Percentiles rank a stretch among this genome's conserved stretches.
phyloP scores from a whole-genome alignment of 2,888 invertebrate genomes.

The Galerucella nymphaeae region DNA sequence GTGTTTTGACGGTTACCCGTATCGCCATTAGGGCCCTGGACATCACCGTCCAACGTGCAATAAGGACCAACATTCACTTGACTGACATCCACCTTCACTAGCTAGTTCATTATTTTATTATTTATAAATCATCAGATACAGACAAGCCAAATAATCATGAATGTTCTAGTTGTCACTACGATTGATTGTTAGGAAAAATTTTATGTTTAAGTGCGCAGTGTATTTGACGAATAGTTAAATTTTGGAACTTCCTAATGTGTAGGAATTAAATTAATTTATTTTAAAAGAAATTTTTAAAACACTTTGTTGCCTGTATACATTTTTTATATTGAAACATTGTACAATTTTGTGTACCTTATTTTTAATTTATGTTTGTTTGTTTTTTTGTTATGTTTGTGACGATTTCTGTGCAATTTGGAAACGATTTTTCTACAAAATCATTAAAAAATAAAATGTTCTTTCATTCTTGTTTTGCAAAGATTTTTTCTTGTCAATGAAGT shows the following conservation, averaged over 20 bases:
- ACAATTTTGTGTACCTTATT: slow-evolving; percentile 48
- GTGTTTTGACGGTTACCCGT: slow-evolving; percentile 67
- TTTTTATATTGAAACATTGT: slow-evolving; percentile 46
- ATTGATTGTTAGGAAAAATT: slow-evolving; percentile 58
- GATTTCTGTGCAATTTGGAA: slow-evolving; percentile 44
- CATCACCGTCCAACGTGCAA: slow-evolving; percentile 65
- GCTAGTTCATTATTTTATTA: slow-evolving; percentile 64
- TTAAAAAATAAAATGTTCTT: slow-evolving; percentile 39
- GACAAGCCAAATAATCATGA: slow-evolving; percentile 64
- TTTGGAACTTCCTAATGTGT: slow-evolving; percentile 36
- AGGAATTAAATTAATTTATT: slow-evolving; percentile 40
- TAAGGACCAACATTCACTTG: slow-evolving; percentile 66
- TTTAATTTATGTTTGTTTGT: slow-evolving; percentile 41
- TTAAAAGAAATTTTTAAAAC: slow-evolving; percentile 49
- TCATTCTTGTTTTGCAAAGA: slow-evolving; percentile 45
- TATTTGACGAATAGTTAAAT: slow-evolving; percentile 54
- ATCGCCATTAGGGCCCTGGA: slow-evolving; percentile 63
- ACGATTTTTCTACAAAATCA: slow-evolving; percentile 43
- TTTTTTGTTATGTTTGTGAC: slow-evolving; percentile 47
- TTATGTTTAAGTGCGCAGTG: slow-evolving; percentile 58
- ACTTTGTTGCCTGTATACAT: slow-evolving; percentile 50
- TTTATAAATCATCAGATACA: slow-evolving; percentile 57
- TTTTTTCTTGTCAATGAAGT: slow-evolving; percentile 24
- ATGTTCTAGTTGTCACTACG: slow-evolving; percentile 63
- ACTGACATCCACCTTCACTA: slow-evolving; percentile 65